Evolutionary conservation across 2,888 invertebrate species (phyloP).

Genomic region (Lomographa bimaculata): DNA sequence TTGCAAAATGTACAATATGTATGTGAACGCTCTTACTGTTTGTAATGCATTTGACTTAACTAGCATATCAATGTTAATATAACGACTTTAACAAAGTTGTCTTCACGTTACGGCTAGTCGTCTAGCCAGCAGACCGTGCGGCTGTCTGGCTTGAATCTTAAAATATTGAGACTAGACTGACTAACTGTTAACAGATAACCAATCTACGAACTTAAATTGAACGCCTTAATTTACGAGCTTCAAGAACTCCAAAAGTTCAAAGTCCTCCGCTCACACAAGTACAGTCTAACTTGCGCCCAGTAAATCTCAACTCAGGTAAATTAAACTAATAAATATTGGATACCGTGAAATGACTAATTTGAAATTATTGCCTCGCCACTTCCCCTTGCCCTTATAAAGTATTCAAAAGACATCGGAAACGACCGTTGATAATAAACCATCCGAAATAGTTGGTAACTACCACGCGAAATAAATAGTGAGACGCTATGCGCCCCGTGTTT

Average conservation of each 20-base stretch:
- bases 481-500: conserved; percentile 46
- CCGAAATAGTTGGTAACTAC: conserved; percentile 40
- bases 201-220: conserved; percentile 13
- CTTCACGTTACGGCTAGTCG: conserved; percentile 36
- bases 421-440: conserved; percentile 38
- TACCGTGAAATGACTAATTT: conserved; percentile 36
- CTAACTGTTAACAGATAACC: conserved; percentile 8
- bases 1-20: no score
- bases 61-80: conserved; percentile 39
- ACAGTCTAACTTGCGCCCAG: conserved; percentile 12
- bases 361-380: conserved; percentile 29
- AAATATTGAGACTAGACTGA: conserved; percentile 12
- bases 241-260: conserved; percentile 6
- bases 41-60: conserved; percentile 4
- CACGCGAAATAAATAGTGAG: conserved; percentile 45
- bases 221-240: conserved; percentile 12
- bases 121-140: conserved; percentile 41
- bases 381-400: conserved; percentile 28
- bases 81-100: conserved; percentile 47
- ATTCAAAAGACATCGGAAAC: conserved; percentile 40
- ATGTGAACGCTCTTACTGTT: conserved; percentile 8
- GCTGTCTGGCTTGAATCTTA: conserved; percentile 11
- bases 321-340: conserved; percentile 30
- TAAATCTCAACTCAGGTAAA: conserved; percentile 19
- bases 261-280: conserved; percentile 7